Conservation (phyloP, 2,888 invertebrate species). For the Beris morrisii region DNA sequence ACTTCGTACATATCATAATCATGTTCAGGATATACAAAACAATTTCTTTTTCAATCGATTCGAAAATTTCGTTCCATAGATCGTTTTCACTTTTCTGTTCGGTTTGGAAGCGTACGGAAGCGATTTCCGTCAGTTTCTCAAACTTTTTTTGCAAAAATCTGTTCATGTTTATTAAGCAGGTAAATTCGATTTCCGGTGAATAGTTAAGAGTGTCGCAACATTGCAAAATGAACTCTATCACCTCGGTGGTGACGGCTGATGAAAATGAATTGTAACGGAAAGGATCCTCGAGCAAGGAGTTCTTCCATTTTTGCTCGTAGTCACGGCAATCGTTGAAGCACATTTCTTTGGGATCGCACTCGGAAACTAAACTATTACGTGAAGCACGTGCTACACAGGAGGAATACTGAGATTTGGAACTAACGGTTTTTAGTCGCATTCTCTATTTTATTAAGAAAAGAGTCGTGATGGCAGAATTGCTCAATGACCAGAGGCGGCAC, state of each 20-base stretch:
- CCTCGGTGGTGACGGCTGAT: not conserved
- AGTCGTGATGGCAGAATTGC: too few relatives aligned
- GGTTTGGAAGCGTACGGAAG: too few relatives aligned
- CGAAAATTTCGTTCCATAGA: not conserved
- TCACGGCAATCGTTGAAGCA: not conserved
- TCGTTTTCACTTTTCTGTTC: not conserved
- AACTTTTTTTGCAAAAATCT: not conserved
- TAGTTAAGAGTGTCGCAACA: not conserved
- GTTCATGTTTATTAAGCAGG: not conserved
- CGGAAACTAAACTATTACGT: too few relatives aligned
- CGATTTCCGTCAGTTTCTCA: not conserved
- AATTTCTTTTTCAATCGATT: not conserved
- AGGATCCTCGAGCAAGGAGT: not conserved
- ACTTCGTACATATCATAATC: constrained; percentile 2
- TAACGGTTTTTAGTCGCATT: too few relatives aligned
- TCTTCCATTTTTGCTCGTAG: not conserved
- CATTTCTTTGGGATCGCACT: too few relatives aligned
- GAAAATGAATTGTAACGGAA: constrained; percentile 5
- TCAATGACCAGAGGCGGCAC: too few relatives aligned
- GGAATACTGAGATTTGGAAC: too few relatives aligned
- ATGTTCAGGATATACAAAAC: not conserved
- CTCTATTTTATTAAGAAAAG: too few relatives aligned
- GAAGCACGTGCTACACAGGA: too few relatives aligned
- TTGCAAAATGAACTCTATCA: not conserved
- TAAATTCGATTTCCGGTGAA: constrained; percentile 11